These are phyloP conservation scores for Myrmophylax atrothorax DNA, from an alignment of 2,113 vertebrate genomes.

Conservation along the genomic window DNA sequence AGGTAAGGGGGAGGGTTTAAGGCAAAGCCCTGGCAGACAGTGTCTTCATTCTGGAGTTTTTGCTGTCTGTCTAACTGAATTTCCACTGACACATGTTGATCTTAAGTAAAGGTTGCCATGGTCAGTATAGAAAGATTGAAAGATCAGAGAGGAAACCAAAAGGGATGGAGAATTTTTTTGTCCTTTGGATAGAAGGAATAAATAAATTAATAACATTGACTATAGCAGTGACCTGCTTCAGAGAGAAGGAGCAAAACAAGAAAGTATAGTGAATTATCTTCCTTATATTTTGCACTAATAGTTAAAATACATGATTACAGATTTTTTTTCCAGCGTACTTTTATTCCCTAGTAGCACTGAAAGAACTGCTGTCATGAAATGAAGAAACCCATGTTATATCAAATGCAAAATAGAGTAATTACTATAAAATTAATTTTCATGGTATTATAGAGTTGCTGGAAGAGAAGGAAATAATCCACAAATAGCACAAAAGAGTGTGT, in stretches of 20 bases:
- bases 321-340: neutral
- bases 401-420: neutral
- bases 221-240: neutral
- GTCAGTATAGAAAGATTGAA: neutral
- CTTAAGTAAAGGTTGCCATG: neutral
- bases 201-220: neutral
- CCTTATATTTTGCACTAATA: neutral
- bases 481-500: neutral
- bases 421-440: neutral
- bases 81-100: neutral
- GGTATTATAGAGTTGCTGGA: neutral
- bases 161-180: neutral
- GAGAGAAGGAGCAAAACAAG: neutral
- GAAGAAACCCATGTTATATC: neutral
- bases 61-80: neutral
- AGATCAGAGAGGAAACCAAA: neutral
- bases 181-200: neutral
- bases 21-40: neutral
- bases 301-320: neutral
- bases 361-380: neutral
- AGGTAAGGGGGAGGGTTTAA: neutral
- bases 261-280: neutral
- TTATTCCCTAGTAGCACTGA: neutral
- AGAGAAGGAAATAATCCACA: neutral
- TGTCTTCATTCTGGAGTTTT: neutral